A percentile compares a stretch with the other conserved stretches of the same genome.
phyloP scores from a whole-genome alignment of 2,888 invertebrate genomes.

The Oscheius onirici region DNA sequence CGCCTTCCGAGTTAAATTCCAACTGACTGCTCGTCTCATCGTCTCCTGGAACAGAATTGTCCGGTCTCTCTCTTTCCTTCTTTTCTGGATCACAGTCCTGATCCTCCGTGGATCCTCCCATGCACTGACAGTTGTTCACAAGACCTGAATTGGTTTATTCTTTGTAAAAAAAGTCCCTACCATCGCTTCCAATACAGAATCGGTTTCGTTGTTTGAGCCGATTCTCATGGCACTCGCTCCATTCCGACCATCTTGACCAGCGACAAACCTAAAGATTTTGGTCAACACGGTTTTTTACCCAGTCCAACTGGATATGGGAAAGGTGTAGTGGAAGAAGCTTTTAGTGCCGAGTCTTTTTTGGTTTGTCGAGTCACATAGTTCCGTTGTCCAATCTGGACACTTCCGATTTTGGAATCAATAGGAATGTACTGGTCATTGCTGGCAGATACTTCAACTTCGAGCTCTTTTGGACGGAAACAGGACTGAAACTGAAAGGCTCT shows the following conservation, averaged over 20 bases:
- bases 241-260: slow-evolving; percentile 58
- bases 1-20: slow-evolving; percentile 31
- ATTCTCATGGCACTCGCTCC: slow-evolving; percentile 51
- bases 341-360: slow-evolving; percentile 49
- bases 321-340: slow-evolving; percentile 34
- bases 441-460: neutral
- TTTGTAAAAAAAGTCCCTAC: slow-evolving; percentile 30
- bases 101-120: slow-evolving; percentile 48
- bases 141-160: slow-evolving; percentile 21
- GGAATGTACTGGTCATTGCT: slow-evolving; percentile 22
- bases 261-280: slow-evolving; percentile 45
- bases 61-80: neutral
- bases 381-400: neutral
- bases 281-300: neutral
- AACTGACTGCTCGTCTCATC: slow-evolving; percentile 6
- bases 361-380: slow-evolving; percentile 22
- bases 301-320: slow-evolving; percentile 48
- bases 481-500: neutral
- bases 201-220: slow-evolving; percentile 49
- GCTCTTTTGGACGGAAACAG: slow-evolving; percentile 1
- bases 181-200: slow-evolving; percentile 54
- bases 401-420: slow-evolving; percentile 28
- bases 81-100: slow-evolving; percentile 20
- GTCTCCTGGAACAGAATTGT: slow-evolving; percentile 21
- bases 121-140: slow-evolving; percentile 53